phyloP scores from a whole-genome alignment of 2,797 vertebrate species.

The Botia kubotai region DNA sequence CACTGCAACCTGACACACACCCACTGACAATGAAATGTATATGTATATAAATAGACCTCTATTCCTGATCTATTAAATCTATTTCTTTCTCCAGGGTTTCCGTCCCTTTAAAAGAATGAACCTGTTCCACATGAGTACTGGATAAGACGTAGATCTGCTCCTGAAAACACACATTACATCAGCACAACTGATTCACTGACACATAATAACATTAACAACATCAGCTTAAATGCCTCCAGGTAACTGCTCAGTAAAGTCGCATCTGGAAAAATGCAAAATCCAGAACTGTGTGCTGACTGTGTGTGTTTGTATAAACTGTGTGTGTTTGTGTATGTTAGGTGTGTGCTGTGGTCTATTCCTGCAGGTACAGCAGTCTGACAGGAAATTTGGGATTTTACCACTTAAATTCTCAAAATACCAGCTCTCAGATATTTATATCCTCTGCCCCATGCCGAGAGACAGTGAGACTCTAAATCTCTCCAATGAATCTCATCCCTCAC shows the following conservation, averaged over 20 bases:
- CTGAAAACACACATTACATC: conserved; percentile 32
- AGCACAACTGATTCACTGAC: conserved; percentile 25
- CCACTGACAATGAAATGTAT: conserved; percentile 60
- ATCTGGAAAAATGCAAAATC: background rate
- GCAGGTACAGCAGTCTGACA: conserved; percentile 51
- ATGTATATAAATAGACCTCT: no score
- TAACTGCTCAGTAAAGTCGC: background rate
- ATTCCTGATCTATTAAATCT: background rate
- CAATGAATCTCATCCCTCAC: conserved; percentile 30
- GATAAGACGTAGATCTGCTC: background rate
- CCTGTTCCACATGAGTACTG: background rate
- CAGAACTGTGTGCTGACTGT: background rate
- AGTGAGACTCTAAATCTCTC: conserved; percentile 31
- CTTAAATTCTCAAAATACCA: conserved; percentile 55
- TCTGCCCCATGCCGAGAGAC: conserved; percentile 44
- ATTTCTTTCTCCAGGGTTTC: background rate
- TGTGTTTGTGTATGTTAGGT: background rate
- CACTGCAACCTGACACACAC: conserved; percentile 59
- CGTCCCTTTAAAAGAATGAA: background rate
- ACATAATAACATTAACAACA: conserved; percentile 31
- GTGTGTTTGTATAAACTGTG: background rate
- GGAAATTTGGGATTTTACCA: conserved; percentile 58
- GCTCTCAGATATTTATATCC: conserved; percentile 57
- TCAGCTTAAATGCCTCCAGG: conserved; percentile 38
- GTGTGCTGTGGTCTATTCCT: conserved; percentile 18